Base-by-base conservation (phyloP, 2,113 vertebrate genomes). In the Gymnogyps californianus region DNA sequence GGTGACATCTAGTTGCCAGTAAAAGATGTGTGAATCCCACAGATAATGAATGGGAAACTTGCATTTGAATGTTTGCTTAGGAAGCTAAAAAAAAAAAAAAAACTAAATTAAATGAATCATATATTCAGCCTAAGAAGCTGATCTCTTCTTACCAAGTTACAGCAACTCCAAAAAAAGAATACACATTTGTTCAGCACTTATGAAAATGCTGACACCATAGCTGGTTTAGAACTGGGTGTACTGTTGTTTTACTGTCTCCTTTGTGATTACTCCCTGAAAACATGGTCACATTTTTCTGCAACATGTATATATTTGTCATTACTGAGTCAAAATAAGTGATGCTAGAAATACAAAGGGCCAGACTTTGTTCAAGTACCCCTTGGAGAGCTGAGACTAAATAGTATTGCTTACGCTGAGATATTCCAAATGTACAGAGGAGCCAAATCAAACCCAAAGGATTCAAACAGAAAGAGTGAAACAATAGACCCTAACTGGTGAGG, bases 1-100 rank as follows among this genome's bases (percentile, higher is more conserved):
- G 78, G 77, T 93, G 97, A 96, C 97, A 96, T 29, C 97, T 97
- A 97, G 96, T n/a, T 85, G 95, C 82, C 90, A 85, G 52, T 21
- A 57, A 42, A 83, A 71, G 61, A 22, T 81, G 13, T 62, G 42
- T 46, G 69, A 82, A 31, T 83, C 31, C 36, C 70, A 44, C 40
- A 24, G 54, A 88, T 34, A 42, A 28, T 3, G 42, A 25, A 40
- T 0, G 1, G 25, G 36, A 82, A 92, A 87, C 47, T 10, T 31
- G 61, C 38, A 47, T n/a, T 76, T 86, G 72, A 74, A 51, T 57
- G 44, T 71, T 52, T 62, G 59, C 66, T 95, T 66, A 66, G 80
- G 85, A 83, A 89, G 38, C 13, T 54, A 40, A 67, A 89, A 65
- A 57, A 49, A 89, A 65, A 57, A 49, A 14, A 0, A 13, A 6